Base-by-base conservation (phyloP, 2,797 vertebrate genomes). In the Melanotaenia maccullochi region DNA sequence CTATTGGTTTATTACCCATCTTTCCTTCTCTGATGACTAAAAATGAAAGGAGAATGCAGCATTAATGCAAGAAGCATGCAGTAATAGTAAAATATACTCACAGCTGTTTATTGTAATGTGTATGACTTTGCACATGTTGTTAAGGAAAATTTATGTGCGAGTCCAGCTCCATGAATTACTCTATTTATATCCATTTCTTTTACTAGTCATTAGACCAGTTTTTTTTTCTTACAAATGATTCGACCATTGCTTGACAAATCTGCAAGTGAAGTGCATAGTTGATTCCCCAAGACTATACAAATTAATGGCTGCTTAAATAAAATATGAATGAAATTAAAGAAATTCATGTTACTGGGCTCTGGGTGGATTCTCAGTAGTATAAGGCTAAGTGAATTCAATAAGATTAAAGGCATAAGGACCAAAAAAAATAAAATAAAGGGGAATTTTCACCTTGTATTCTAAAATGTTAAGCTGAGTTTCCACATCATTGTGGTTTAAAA, bases 11-110 rank as follows among this genome's bases (percentile, higher is more conserved):
- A 32, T 32, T 40, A 22, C 12, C 22, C 25, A 35, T 51, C 9
- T 54, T 44, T 51, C 20, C 22, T 28, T 22, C 16, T 59, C 13
- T 38, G 13, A 65, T 44, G 1, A 7, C 4, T 33, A 35, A 40
- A 60, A 73, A 75, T 18, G 2, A 49, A 36, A 58, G 52, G 18
- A 64, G 16, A 49, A 68, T 32, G 73, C 55, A 69, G 69, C 32
- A 73, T 52, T 24, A 28, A 79, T 73, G 71, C 70, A 79, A 58
- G 18, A 47, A 60, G 28, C 86, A 84, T 83, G 85, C 77, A 63
- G 68, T 24, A 32, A 32, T 67, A 49, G 38, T 24, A 40, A 28
- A 55, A 58, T 36, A 18, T 42, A 64, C 5, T 6, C 6, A n/a
- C 44, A 36, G 57, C 11, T 42, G 5, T 49, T 13, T 25, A 12